Conservation (phyloP, 2,797 vertebrate genomes). For the Mormyrops boulengeri region DNA sequence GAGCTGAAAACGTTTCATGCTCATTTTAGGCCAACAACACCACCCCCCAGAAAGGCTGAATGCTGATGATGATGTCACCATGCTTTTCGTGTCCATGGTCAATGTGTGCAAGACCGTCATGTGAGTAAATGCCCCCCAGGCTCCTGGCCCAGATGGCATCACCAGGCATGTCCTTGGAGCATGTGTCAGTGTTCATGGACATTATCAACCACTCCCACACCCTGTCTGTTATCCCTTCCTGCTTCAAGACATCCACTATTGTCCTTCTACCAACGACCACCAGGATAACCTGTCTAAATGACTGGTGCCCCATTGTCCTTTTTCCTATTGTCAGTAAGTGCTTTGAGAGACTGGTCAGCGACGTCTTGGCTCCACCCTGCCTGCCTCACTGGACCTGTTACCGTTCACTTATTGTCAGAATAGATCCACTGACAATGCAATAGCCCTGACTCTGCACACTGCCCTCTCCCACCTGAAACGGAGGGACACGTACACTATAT, state of each 20-base stretch:
- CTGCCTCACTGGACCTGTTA: background rate
- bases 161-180: background rate
- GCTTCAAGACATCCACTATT: background rate
- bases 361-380: background rate
- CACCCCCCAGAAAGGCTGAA: background rate
- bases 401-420: background rate
- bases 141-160: background rate
- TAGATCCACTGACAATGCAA: background rate
- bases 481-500: background rate
- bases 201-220: background rate
- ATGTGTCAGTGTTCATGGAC: background rate
- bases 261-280: background rate
- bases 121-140: background rate
- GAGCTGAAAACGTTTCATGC: background rate
- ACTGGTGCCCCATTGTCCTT: background rate
- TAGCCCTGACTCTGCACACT: background rate
- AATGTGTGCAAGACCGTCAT: background rate
- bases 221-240: background rate
- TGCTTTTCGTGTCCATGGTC: background rate
- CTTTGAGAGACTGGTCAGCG: background rate
- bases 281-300: background rate
- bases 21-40: background rate
- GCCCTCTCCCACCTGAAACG: background rate
- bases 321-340: background rate
- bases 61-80: background rate